Base-by-base conservation (phyloP, 2,888 invertebrate species). In the Tyria jacobaeae region DNA sequence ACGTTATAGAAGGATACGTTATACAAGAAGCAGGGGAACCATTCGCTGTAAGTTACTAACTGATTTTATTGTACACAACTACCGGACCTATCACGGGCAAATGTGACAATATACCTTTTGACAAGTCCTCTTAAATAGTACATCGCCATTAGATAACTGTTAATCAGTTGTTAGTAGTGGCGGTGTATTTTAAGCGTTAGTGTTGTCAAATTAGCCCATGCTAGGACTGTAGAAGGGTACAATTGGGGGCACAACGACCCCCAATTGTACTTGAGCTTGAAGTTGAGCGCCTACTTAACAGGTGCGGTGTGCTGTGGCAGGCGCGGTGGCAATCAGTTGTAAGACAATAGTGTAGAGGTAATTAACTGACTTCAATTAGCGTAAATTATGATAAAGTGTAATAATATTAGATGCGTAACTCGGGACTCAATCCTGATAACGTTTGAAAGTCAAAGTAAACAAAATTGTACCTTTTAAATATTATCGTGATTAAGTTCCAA, bases 1-100 rank as follows among this genome's bases (percentile, higher is more conserved):
- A 99, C 86, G 98, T 99, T 27, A 99, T 99, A 68, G 99, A 99
- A 86, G 99, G 99, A 57, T 99, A 98, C 88, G 97, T 99, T 9
- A 99, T 99, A 74, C 98, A 99, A 87, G 99, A 99, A 94, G 98
- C 97, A 0, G 97, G 96, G 1, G 98, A 98, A 89, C 98, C 98
- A 0, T 98, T 98, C 84, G 97, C 98, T 62, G 97, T 98, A 56
- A 97, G 95, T 88, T 68, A 59, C 60, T 59, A 49, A 57, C 57
- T 58, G 35, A 27, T 35, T 35, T 27, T 21, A 39, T 25, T 31
- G 47, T 21, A 17, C 9, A 34, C 49, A 31, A 21, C 31, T 31
- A 41, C 17, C 63, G 59, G 63, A 52, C 52, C 48, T 56, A 52
- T n/a, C 63, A 64, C 56, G 56, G 59, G 59, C 59, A 60, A 31